phyloP scores from a whole-genome alignment of 2,113 vertebrate genomes.

The Telmatochromis sp. region DNA sequence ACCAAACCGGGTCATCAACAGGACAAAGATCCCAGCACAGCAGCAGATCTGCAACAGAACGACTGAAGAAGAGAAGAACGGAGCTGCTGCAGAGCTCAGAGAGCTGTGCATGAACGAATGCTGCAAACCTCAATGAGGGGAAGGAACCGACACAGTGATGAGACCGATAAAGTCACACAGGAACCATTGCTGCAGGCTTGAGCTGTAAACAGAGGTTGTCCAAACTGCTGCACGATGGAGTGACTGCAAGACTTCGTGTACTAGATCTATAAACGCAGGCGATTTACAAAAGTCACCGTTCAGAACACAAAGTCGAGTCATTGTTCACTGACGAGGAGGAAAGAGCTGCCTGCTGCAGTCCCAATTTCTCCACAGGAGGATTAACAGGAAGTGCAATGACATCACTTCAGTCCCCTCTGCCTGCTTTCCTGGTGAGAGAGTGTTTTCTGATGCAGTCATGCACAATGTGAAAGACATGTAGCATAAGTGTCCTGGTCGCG shows the following conservation, averaged over 20 bases:
- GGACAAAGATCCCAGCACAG: neutral
- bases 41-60: neutral
- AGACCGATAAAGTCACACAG: neutral
- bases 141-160: neutral
- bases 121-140: neutral
- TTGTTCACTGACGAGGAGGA: accelerated
- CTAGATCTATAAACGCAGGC: accelerated
- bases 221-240: neutral
- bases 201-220: neutral
- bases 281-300: accelerated
- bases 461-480: neutral
- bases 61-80: accelerated
- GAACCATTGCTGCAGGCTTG: neutral
- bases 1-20: accelerated
- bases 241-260: accelerated
- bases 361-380: neutral
- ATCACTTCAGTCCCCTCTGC: neutral
- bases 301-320: accelerated
- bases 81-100: neutral
- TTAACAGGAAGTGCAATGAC: neutral
- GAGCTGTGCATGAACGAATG: accelerated
- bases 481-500: accelerated
- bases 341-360: neutral
- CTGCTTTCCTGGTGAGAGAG: neutral
- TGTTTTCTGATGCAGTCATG: neutral